phyloP scores from a whole-genome alignment of 2,113 vertebrate genomes.

The Rhinopomastus cyanomelas region DNA sequence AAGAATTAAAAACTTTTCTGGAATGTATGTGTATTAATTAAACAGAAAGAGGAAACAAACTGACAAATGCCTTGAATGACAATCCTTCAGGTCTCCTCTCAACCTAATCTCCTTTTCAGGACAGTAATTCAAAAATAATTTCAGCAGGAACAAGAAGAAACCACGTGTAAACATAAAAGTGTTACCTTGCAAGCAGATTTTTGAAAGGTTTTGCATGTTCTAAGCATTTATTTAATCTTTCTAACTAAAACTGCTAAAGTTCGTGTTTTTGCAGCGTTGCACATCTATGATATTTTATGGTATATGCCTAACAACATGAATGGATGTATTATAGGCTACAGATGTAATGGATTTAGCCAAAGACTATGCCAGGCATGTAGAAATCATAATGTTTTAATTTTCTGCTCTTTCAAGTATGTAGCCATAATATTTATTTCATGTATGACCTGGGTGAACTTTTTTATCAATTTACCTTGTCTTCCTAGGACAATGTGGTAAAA shows the following conservation, averaged over 20 bases:
- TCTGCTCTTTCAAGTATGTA: not conserved
- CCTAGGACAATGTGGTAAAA: not conserved
- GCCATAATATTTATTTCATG: not conserved
- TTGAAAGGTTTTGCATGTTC: not conserved
- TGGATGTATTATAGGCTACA: not conserved
- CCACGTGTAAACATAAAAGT: not conserved
- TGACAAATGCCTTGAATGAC: not conserved
- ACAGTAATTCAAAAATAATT: not conserved
- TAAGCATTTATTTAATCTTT: not conserved
- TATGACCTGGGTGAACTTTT: not conserved
- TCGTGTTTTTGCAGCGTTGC: not conserved
- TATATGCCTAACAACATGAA: not conserved
- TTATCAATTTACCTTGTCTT: not conserved
- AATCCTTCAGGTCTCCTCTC: not conserved
- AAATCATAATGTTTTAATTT: not conserved
- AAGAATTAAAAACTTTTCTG: slow-evolving; percentile 2
- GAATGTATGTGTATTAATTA: not conserved
- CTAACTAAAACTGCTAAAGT: not conserved
- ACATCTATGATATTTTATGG: not conserved
- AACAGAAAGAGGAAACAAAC: not conserved
- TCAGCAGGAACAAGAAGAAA: not conserved
- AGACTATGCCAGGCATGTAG: not conserved
- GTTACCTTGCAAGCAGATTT: not conserved
- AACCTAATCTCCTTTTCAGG: not conserved
- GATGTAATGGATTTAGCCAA: not conserved